These are phyloP conservation scores for Mesaphorura yosii DNA, from an alignment of 1,140 invertebrate species.

Conservation along the genomic window DNA sequence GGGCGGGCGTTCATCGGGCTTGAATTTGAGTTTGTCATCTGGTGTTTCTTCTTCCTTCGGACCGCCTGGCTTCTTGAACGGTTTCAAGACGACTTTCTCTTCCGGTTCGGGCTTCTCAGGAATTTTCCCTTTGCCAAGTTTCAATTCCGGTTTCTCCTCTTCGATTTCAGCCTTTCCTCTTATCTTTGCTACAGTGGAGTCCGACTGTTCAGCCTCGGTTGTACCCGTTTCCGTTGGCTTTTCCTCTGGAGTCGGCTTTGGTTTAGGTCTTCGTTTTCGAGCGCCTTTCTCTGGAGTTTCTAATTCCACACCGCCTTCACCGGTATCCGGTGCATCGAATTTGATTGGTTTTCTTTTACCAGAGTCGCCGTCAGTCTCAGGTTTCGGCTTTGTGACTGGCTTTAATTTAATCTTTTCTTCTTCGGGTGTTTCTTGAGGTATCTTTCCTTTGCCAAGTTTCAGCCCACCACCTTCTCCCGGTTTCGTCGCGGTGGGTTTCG, in stretches of 20 bases:
- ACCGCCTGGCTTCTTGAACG: not conserved
- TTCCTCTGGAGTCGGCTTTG: not conserved
- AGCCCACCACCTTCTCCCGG: not conserved
- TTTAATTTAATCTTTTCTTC: constrained; percentile 1
- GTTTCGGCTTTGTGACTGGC: constrained; percentile 2
- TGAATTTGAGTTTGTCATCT: not conserved
- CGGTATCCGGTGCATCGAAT: not conserved
- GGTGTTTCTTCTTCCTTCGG: not conserved
- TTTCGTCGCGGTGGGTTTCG: not conserved
- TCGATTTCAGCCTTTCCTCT: not conserved
- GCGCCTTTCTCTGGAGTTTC: not conserved
- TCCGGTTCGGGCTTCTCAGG: not conserved
- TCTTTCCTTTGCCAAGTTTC: not conserved
- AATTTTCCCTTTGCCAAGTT: not conserved
- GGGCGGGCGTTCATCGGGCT: not conserved
- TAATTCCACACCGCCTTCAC: not conserved
- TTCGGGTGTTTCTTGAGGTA: not conserved
- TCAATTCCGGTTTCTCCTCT: not conserved
- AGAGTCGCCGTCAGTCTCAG: not conserved
- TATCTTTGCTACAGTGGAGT: not conserved
- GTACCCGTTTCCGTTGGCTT: no score
- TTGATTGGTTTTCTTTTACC: not conserved
- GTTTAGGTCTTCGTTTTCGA: not conserved
- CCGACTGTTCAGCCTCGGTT: not conserved
- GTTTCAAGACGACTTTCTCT: not conserved